Percentiles rank a stretch among this genome's conserved stretches.
These are phyloP conservation scores for Microtus montanus DNA, from an alignment of 2,113 vertebrate genomes.

Conservation along the genomic window DNA sequence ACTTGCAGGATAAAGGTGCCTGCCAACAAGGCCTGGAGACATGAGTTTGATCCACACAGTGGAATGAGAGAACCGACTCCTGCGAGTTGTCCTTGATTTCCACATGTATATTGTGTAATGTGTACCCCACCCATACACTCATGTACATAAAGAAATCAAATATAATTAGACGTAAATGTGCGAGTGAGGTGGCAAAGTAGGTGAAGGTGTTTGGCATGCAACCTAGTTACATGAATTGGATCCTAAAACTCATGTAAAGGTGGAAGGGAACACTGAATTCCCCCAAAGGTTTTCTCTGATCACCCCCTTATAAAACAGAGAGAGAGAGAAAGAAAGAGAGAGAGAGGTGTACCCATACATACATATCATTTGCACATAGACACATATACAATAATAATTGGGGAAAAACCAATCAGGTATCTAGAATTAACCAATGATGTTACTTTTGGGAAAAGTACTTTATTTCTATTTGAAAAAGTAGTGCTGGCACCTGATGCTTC, in stretches of 20 bases:
- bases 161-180: neutral
- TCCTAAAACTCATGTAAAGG: neutral
- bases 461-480: constrained; percentile 1
- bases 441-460: neutral
- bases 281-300: neutral
- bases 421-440: constrained; percentile 16
- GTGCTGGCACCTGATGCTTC: neutral
- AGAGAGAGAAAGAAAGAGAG: neutral
- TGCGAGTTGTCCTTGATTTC: neutral
- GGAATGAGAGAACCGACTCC: neutral
- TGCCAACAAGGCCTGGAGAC: neutral
- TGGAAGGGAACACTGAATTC: too few species aligned
- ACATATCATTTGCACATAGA: neutral
- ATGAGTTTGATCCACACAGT: neutral
- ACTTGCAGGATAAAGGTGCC: neutral
- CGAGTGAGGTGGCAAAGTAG: neutral
- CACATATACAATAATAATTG: neutral
- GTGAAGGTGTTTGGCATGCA: neutral
- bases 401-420: neutral
- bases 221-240: neutral
- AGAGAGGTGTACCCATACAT: neutral
- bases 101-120: neutral
- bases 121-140: neutral
- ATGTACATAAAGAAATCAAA: neutral
- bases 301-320: neutral